Evolutionary conservation across 1,140 invertebrate genomes (phyloP), one percentile per base, ranked within the genome.

Genomic region (Helicorthomorpha holstii): DNA sequence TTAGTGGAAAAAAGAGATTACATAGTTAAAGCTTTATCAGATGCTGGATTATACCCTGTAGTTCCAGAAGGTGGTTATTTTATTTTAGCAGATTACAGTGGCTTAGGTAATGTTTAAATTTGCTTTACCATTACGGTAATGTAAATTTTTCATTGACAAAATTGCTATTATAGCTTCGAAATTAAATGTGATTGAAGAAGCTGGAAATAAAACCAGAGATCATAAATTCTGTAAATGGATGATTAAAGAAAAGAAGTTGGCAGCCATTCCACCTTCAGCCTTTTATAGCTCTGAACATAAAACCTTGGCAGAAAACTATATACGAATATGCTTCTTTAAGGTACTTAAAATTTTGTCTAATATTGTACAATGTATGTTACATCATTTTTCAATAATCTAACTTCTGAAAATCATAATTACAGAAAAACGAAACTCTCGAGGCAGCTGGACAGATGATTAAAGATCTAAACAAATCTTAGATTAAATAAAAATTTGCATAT

Each of bases 11-110:
- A 98, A 69, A 69, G 92, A 24, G 84, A 98, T 63, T 81, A 71
- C 56, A 80, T 98, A 69, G 82, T 78, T 0, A 79, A 54, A 29
- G 56, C 58, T 51, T 51, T 64, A 25, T 49, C 56, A 7, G 81
- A 89, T 3, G 78, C 81, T 50, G 92, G 90, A 0, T 85, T 98
- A 77, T 77, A 76, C 19, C 91, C 93, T 0, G 90, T 86, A 1
- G 73, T 97, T 47, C 95, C 95, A 0, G 85, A 98, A 49, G 93
- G 88, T n/a, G 94, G 94, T 0, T 98, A 96, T 67, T 98, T 98
- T 65, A 87, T 99, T 74, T 63, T 98, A 12, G 90, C 88, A 1
- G 85, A 98, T 67, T 94, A 89, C 79, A 79, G 77, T n/a, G 68
- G 75, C 3, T 69, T 93, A 56, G 76, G 68, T 69, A 57, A 56